A percentile compares a stretch with the other conserved stretches of the same genome.
phyloP scores from a whole-genome alignment of 2,888 invertebrate genomes.

The Ctena decussata region DNA sequence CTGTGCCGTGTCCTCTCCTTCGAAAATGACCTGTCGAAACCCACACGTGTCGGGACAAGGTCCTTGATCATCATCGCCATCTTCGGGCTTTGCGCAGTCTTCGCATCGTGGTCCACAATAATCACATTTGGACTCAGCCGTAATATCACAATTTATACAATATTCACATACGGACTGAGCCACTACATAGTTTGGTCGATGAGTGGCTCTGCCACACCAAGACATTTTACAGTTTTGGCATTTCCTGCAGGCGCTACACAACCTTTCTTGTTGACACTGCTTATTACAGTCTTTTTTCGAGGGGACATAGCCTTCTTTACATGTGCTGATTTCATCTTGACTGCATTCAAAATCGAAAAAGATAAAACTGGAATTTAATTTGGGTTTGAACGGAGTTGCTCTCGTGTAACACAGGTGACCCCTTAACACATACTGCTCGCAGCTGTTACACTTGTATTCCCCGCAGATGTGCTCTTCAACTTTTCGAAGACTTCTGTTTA shows the following conservation, averaged over 20 bases:
- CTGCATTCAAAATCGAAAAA: conserved; percentile 49
- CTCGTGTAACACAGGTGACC: conserved; percentile 36
- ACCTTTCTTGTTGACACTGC: conserved; percentile 23
- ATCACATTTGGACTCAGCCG: conserved; percentile 5
- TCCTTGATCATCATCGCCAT: conserved; percentile 14
- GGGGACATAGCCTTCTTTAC: conserved; percentile 26
- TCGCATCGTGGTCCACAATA: conserved; percentile 3
- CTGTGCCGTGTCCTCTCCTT: conserved; percentile 21
- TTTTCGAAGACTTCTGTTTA: conserved; percentile 1
- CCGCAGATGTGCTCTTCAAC: conserved; percentile 31
- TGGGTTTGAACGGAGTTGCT: conserved; percentile 1
- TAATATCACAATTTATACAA: not conserved
- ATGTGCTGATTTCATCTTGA: conserved; percentile 28
- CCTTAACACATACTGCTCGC: conserved; percentile 20
- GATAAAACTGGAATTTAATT: conserved; percentile 21
- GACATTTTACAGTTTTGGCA: not conserved
- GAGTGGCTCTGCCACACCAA: conserved; percentile 6
- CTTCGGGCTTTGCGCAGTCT: not conserved
- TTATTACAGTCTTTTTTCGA: conserved; percentile 16
- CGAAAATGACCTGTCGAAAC: conserved; percentile 36
- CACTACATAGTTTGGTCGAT: conserved; percentile 13
- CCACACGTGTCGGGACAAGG: conserved; percentile 47
- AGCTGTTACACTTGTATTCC: conserved; percentile 25
- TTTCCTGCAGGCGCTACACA: not conserved
- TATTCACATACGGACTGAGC: not conserved